Evolutionary conservation across 2,113 vertebrate species (phyloP), one percentile per base, ranked within the genome.

Genomic region (Carassius carassius): DNA sequence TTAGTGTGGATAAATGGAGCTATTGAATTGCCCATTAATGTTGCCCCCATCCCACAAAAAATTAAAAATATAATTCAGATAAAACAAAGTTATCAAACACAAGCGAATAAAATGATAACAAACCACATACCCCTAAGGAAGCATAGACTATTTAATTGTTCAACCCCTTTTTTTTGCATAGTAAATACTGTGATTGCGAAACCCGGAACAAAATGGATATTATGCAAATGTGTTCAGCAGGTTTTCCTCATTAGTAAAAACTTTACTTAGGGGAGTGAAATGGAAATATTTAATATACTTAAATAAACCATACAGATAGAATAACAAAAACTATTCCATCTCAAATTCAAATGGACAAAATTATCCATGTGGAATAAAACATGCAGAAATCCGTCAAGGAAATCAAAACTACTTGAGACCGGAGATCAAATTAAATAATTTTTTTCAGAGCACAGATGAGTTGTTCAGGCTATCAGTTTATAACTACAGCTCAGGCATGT

Each of bases 331-430:
- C 41, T n/a, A 67, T 54, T 51, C 16, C 11, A 21, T 65, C 11
- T 29, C 13, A 19, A 81, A 49, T 74, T 85, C 8, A 63, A 47
- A 62, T 79, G 56, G 49, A 75, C 5, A 17, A 80, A 85, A 79
- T 29, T 54, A 23, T 32, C 77, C 54, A 73, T 77, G 77, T 74
- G 84, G 54, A 80, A 80, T 60, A 79, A 32, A 72, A 25, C 47
- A 41, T 41, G 76, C 37, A 70, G 44, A 32, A 29, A 44, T 60
- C 37, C 2, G 49, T 79, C 67, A 73, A 72, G 84, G 25, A 85
- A 85, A 85, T 81, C 77, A 62, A 49, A 47, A 25, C 13, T 72
- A 49, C 54, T 80, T 56, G 37, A 47, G 23, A 85, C 49, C 37
- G 4, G 67, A 29, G 35, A 80, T 63, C 56, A 85, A 62, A 80